These are phyloP conservation scores for Amphimedon queenslandica DNA, from an alignment of 37 sponge, comb jelly and placozoan species.

Conservation along the genomic window DNA sequence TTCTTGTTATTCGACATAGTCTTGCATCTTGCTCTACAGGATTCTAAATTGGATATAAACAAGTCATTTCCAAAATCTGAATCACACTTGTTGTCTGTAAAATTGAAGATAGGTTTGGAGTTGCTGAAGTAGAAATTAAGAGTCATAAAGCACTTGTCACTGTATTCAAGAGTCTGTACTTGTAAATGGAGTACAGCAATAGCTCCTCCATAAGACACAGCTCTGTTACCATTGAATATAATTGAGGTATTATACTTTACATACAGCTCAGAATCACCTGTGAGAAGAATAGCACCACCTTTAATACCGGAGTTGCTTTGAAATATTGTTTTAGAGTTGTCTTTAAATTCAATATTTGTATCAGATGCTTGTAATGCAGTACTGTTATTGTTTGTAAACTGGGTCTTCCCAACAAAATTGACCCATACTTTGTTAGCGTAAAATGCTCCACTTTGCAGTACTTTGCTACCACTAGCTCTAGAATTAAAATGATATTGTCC, in stretches of 20 bases:
- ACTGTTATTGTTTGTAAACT: background rate
- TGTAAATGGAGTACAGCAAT: background rate
- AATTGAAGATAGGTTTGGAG: background rate
- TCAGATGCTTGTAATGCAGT: background rate
- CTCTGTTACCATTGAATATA: background rate
- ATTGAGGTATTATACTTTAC: background rate
- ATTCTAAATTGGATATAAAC: background rate
- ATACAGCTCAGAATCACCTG: background rate
- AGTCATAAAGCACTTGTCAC: background rate
- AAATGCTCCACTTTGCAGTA: background rate
- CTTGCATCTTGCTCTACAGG: background rate
- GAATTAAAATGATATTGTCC: background rate
- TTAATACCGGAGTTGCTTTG: background rate
- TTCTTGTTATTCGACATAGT: background rate
- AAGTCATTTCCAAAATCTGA: constrained; percentile 2
- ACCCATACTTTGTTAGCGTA: background rate
- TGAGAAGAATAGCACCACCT: constrained; percentile 2
- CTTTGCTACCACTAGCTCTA: background rate
- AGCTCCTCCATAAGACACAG: constrained; percentile 9
- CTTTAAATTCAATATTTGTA: background rate
- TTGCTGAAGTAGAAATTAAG: too few relatives aligned
- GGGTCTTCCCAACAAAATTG: background rate
- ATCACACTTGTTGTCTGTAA: background rate
- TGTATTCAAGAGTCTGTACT: background rate
- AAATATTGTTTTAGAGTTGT: background rate